Conservation (phyloP, 2,797 vertebrate genomes). For the Orientallactaga sibirica region DNA sequence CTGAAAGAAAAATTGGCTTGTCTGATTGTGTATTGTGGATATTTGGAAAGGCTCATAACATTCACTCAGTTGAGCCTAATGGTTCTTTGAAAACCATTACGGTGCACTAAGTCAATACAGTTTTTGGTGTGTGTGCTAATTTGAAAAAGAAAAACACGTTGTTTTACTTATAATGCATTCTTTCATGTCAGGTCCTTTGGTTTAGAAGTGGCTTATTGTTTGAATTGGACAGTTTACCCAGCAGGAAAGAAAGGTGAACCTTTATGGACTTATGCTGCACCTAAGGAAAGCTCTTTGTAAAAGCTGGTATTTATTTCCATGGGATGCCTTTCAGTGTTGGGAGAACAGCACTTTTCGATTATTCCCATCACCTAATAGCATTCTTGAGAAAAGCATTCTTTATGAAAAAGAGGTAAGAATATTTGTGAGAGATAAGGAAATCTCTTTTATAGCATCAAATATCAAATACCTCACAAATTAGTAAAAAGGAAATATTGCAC, state of each 20-base stretch:
- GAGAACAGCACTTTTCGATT: background rate
- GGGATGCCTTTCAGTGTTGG: background rate
- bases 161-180: constrained; percentile 86
- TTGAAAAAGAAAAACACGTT: constrained; percentile 84
- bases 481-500: background rate
- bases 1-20: constrained; percentile 79
- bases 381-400: background rate
- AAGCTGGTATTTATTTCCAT: background rate
- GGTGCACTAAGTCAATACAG: constrained; percentile 86
- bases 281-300: background rate
- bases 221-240: background rate
- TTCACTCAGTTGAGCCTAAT: constrained; percentile 84
- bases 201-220: constrained; percentile 75
- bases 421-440: background rate
- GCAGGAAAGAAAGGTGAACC: background rate
- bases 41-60: constrained; percentile 80
- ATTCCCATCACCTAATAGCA: background rate
- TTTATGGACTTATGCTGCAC: background rate
- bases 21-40: constrained; percentile 66
- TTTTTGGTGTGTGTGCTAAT: constrained; percentile 85
- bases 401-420: background rate
- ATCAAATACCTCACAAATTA: constrained; percentile 7
- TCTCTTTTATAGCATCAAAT: background rate
- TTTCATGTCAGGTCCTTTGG: constrained; percentile 80
- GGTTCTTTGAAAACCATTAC: constrained; percentile 88